Base-by-base conservation (phyloP, 2,888 invertebrate genomes). In the Netelia inedita region DNA sequence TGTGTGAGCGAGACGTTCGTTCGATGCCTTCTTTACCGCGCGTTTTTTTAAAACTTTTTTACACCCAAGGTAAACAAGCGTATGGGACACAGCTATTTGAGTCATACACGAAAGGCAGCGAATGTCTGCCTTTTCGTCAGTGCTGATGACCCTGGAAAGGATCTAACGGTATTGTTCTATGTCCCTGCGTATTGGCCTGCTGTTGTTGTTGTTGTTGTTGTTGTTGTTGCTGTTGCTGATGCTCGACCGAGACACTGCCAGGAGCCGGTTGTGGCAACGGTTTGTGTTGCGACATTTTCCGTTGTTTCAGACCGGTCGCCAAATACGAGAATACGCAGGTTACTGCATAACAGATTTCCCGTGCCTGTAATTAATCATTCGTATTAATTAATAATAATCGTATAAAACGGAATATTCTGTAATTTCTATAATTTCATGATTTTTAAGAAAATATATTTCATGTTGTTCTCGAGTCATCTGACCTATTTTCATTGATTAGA, bases 341-440 rank as follows among this genome's bases (percentile, higher is more conserved):
- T 86, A 99, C 99, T 90, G 99, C 98, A 95, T 99, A 99, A 95
- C 99, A 99, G 92, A 99, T 99, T 94, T 99, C 99, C 95, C 99
- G 98, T 93, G 99, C 99, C 99, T 99, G 95, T 23, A 89, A 88
- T 3, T 85, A 28, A 85, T 53, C 87, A 88, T 86, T 83, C 81
- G 82, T 75, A 35, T 35, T 14, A 19, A 21, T 14, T 59, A 35
- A 59, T 73, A 61, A 35, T 3, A 35, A 35, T 68, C 5, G 5
- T 14, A 14, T 41, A 11, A 14, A 11, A 35, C 3, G 41, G 35
- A 1, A n/a, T 41, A 28, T 28, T 53, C 28, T 35, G 35, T 6
- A 35, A 35, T 35, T 35, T 35, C 6, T 6, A 35, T 8, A 35
- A 35, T 35, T 35, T 35, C 35, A 35, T 35, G 35, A 5, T 35